phyloP scores from a whole-genome alignment of 2,113 vertebrate genomes.

The Anthoscopus minutus region DNA sequence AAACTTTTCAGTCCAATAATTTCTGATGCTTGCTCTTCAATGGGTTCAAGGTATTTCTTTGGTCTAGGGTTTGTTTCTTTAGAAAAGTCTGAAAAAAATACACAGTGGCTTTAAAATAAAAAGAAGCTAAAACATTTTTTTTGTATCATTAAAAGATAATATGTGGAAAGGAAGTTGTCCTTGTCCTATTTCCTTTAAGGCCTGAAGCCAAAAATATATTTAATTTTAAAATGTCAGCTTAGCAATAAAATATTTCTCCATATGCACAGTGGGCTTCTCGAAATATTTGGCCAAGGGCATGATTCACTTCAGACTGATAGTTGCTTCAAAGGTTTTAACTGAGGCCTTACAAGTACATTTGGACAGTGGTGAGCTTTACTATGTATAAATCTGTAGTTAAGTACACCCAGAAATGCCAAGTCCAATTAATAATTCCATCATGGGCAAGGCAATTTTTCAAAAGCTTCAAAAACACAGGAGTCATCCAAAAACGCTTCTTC shows the following conservation, averaged over 20 bases:
- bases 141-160: neutral
- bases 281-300: slow-evolving; percentile 39
- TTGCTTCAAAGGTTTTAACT: slow-evolving; percentile 33
- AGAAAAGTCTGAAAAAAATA: neutral
- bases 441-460: neutral
- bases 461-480: neutral
- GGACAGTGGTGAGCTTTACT: slow-evolving; percentile 16
- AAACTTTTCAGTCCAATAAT: neutral
- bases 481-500: neutral
- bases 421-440: neutral
- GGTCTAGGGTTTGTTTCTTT: neutral
- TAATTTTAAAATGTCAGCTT: slow-evolving; percentile 15
- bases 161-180: neutral
- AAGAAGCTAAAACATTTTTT: neutral
- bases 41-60: neutral
- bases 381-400: slow-evolving; percentile 12
- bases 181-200: neutral
- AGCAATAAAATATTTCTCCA: slow-evolving; percentile 6
- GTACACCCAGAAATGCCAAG: neutral
- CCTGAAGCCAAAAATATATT: neutral
- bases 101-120: neutral
- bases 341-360: slow-evolving; percentile 26
- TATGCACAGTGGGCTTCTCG: neutral
- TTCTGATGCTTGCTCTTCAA: neutral
- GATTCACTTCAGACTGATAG: slow-evolving; percentile 11